Evolutionary conservation across 2,888 invertebrate genomes (phyloP).

Genomic region (Electrophaes corylata): DNA sequence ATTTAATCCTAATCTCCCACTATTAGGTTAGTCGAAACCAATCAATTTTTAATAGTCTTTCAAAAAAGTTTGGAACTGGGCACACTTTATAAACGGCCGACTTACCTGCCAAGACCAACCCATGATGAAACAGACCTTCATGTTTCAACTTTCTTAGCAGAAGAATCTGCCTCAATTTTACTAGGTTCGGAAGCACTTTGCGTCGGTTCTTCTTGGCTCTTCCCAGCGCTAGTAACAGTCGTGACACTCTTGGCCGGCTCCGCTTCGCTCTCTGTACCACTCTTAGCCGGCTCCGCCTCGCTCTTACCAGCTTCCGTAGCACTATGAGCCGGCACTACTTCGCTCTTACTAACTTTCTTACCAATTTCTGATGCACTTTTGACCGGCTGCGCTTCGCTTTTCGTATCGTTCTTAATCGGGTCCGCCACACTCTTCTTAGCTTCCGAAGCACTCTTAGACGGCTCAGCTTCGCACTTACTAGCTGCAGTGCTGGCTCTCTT

Average conservation of each 20-base stretch:
- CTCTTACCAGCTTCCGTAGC: slow-evolving; percentile 4
- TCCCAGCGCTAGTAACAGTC: background rate
- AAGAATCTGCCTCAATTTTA: slow-evolving; percentile 21
- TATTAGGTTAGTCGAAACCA: background rate
- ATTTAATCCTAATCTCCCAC: background rate
- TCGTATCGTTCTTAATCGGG: background rate
- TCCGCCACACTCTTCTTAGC: background rate
- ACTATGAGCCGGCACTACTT: slow-evolving; percentile 5
- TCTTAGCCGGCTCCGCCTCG: slow-evolving; percentile 1
- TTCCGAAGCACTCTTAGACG: slow-evolving; percentile 1
- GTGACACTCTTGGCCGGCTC: background rate
- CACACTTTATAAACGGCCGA: background rate
- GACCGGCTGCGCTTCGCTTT: background rate
- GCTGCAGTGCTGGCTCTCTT: slow-evolving; percentile 81
- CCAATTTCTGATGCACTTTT: too few species aligned
- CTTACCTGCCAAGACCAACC: slow-evolving; percentile 7
- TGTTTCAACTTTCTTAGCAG: slow-evolving; percentile 19
- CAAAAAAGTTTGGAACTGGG: background rate
- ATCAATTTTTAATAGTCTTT: too few species aligned
- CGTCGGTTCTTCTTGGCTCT: slow-evolving; percentile 2
- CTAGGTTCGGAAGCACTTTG: slow-evolving; percentile 2
- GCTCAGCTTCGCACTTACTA: slow-evolving; percentile 3
- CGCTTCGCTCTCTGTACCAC: background rate
- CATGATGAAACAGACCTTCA: slow-evolving; percentile 1
- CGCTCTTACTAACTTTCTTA: slow-evolving; percentile 41